A percentile compares a stretch with the other conserved stretches of the same genome.
Evolutionary conservation across 1,140 invertebrate genomes (phyloP).

Genomic region (Melanaphis sacchari): DNA sequence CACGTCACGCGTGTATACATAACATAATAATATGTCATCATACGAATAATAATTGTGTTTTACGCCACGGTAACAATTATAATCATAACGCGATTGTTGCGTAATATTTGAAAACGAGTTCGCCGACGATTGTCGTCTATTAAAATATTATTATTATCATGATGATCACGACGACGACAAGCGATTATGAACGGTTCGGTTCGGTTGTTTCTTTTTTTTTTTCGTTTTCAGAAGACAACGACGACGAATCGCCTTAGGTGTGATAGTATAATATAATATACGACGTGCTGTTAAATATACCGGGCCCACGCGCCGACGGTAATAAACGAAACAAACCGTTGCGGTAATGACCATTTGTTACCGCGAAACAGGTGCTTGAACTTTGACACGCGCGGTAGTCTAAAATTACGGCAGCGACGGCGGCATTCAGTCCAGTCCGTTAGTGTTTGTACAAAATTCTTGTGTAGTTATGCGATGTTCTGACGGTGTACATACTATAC

Average conservation of each 20-base stretch:
- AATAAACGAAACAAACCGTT: neutral
- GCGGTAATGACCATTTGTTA: constrained; percentile 18
- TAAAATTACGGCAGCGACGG: neutral
- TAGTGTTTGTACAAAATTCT: constrained; percentile 4
- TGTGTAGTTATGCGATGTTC: neutral
- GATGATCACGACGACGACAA: constrained; percentile 29
- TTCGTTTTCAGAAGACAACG: constrained; percentile 17
- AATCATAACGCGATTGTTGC: constrained; percentile 23
- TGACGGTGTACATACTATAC: neutral
- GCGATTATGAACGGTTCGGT: neutral
- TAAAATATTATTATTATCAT: constrained; percentile 21
- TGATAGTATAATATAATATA: neutral
- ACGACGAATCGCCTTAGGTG: constrained; percentile 29
- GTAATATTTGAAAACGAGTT: neutral
- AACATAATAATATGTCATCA: neutral
- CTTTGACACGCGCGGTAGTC: constrained; percentile 44
- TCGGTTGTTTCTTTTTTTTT: neutral
- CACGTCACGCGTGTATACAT: neutral
- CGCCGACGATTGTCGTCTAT: constrained; percentile 27
- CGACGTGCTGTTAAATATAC: neutral
- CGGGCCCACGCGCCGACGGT: neutral
- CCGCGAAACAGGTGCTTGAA: constrained; percentile 48
- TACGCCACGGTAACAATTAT: neutral
- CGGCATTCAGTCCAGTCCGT: neutral
- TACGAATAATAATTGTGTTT: neutral